Base-by-base conservation (phyloP, 1,140 invertebrate genomes). In the Dendroctonus valens region DNA sequence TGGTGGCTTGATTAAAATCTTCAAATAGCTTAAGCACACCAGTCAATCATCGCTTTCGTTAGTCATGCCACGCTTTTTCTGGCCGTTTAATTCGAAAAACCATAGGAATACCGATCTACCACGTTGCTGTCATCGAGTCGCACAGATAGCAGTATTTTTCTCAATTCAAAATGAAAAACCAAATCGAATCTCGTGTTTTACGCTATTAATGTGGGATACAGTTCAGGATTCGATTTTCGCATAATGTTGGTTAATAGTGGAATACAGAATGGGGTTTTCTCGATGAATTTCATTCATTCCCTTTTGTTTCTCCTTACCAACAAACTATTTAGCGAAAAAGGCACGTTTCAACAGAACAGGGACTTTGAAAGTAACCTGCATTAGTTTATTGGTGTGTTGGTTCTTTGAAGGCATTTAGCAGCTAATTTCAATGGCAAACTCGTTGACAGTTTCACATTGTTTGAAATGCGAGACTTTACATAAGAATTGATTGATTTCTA, bases 61-160 rank as follows among this genome's bases (percentile, higher is more conserved):
- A 8, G 42, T 46, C 42, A 46, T 12, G 42, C 42, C n/a, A 46
- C 8, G n/a, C 42, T 46, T 46, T 46, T 46, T 46, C 42, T 8
- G 8, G n/a, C 42, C 42, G 42, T 46, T 46, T 46, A 46, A 46
- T 46, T 46, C 42, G 42, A 46, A 46, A 46, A 46, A 12, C 42
- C 42, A 46, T 46, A 46, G 42, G 42, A 46, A 46, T 46, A 46
- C 42, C 42, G 42, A 46, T 46, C 42, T 46, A 15, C 14, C 49
- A 15, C 49, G 49, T 51, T 15, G 14, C 14, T 51, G 49, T 51
- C 49, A 51, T 15, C 11, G 15, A 51, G 15, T 51, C 49, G 14
- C 49, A 51, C 49, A 51, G 49, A 51, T 51, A 51, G 9, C 49
- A 15, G 49, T 51, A 51, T 51, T 51, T 51, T 51, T 51, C 49